Percentiles rank a stretch among this genome's conserved stretches.
These are phyloP conservation scores for Orthonychiurus folsomi DNA, from an alignment of 2,888 invertebrate species.

Conservation along the genomic window DNA sequence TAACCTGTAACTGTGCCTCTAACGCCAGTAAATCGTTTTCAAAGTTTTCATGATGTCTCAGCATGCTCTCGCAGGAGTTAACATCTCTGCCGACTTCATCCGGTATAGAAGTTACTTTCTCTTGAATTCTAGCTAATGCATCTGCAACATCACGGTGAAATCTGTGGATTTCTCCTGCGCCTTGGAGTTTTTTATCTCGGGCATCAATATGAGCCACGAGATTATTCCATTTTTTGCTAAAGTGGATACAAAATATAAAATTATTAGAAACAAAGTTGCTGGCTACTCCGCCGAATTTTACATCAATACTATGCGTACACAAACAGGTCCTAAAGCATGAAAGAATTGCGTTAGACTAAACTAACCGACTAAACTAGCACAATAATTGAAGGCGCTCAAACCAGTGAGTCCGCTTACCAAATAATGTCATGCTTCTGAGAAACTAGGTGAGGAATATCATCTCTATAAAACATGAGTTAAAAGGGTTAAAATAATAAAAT, in stretches of 20 bases:
- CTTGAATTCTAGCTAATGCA: slow-evolving; percentile 77
- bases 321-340: not conserved
- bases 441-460: slow-evolving; percentile 50
- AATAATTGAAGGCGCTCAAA: too few species aligned
- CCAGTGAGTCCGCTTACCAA: slow-evolving; percentile 45
- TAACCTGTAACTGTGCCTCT: slow-evolving; percentile 74
- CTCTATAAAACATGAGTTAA: slow-evolving; percentile 22
- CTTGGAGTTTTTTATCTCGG: slow-evolving; percentile 75
- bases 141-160: slow-evolving; percentile 95
- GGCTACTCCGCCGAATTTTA: too few species aligned
- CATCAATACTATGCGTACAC: not conserved
- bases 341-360: slow-evolving; percentile 6
- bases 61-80: slow-evolving; percentile 70
- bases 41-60: slow-evolving; percentile 81
- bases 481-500: not conserved
- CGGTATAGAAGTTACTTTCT: slow-evolving; percentile 76
- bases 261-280: slow-evolving; percentile 10
- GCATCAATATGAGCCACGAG: slow-evolving; percentile 77
- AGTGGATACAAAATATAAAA: slow-evolving; percentile 11
- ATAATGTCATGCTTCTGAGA: slow-evolving; percentile 47
- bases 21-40: slow-evolving; percentile 87
- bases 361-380: too few species aligned
- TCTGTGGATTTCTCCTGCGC: slow-evolving; percentile 92
- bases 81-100: slow-evolving; percentile 72
- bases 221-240: slow-evolving; percentile 60